Conservation (phyloP, 2,888 invertebrate species). For the Periphyllus acericola region DNA sequence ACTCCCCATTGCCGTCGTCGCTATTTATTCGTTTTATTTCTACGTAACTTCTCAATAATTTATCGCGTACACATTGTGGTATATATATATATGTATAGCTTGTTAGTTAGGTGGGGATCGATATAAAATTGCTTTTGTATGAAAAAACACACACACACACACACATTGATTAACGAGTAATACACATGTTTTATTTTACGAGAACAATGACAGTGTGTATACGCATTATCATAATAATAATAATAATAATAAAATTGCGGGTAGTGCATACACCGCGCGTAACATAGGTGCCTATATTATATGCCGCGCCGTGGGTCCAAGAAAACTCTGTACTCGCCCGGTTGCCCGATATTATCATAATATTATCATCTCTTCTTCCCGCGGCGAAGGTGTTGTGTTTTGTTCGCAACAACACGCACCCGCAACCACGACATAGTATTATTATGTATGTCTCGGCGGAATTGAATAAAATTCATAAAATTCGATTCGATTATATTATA, state of each 20-base stretch:
- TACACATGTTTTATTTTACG: constrained; percentile 47
- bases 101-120: neutral
- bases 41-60: constrained; percentile 43
- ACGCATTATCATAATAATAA: constrained; percentile 32
- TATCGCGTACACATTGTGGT: constrained; percentile 27
- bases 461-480: neutral
- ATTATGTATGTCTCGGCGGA: neutral
- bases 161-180: constrained; percentile 31
- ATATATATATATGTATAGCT: neutral
- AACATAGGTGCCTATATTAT: neutral
- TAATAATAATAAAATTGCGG: constrained; percentile 23
- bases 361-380: neutral
- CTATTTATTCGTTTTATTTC: constrained; percentile 33
- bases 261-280: neutral
- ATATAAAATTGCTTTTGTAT: constrained; percentile 8
- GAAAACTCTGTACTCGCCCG: neutral
- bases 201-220: constrained; percentile 42
- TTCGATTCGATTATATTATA: neutral
- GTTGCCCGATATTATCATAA: neutral
- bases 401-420: neutral
- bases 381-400: neutral
- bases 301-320: neutral
- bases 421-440: neutral
- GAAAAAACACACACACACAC: neutral
- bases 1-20: constrained; percentile 25